Evolutionary conservation across 1,140 invertebrate species (phyloP), one percentile per base, ranked within the genome.

Genomic region (Drosophila guanche): DNA sequence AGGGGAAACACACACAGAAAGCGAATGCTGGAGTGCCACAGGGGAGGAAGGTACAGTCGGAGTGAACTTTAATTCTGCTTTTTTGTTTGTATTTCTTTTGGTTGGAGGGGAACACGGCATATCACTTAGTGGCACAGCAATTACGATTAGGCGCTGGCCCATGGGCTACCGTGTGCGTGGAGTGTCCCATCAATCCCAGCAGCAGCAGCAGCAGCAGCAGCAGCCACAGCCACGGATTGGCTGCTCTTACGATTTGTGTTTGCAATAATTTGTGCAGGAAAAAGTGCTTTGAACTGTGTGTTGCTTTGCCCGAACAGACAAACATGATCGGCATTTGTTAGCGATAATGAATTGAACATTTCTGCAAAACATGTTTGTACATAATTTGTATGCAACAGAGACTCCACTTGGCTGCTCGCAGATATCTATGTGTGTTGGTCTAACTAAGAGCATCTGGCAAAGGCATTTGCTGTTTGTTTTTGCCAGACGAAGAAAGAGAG

Each of bases 291-390:
- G 83, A 88, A 88, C 83, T 88, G 83, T 72, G 68, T 72, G n/a
- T 16, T 52, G 50, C 20, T 20, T 52, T 81, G 16, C 0, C 16
- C 86, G 71, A 89, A 80, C 80, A 56, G 41, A 89, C 79, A 89
- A 89, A 89, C 85, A 89, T 89, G 85, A 89, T 89, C 86, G 85
- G 85, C 85, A 89, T 89, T 89, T 89, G 85, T 89, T 89, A 85
- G 86, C 85, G 85, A 89, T 89, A 89, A 89, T 89, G 85, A 89
- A 89, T 89, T 89, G 86, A 89, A 89, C 85, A 89, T 89, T 89
- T 89, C 85, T 85, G 86, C 33, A 72, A 89, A 89, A 89, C 85
- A 89, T 89, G 85, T 89, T 89, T 90, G 77, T 80, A 88, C 83
- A 88, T 88, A 88, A 88, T 88, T 88, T 88, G 83, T 88, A 88